phyloP scores from a whole-genome alignment of 2,113 vertebrate species.

The Chaetura pelagica region DNA sequence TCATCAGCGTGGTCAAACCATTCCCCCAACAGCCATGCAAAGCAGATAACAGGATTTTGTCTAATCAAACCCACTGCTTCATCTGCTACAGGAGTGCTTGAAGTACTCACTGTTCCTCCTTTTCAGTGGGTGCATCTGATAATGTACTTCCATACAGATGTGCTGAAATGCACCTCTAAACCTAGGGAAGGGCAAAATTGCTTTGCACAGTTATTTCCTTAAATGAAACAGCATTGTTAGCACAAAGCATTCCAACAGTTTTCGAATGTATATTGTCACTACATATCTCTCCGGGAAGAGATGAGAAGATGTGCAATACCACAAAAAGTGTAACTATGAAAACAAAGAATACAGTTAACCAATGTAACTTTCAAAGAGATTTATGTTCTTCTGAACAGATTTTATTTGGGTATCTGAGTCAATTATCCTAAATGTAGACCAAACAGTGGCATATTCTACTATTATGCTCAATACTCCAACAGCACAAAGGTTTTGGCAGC shows the following conservation, averaged over 20 bases:
- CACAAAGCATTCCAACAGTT: neutral
- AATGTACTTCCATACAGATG: neutral
- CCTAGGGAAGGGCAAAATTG: neutral
- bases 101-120: fast-evolving
- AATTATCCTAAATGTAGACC: neutral
- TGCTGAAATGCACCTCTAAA: neutral
- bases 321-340: neutral
- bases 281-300: neutral
- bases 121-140: neutral
- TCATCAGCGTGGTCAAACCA: neutral
- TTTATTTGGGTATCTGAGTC: neutral
- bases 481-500: slow-evolving; percentile 23
- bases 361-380: neutral
- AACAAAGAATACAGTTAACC: neutral
- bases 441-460: neutral
- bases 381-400: neutral
- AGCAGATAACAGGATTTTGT: neutral
- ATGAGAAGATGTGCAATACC: neutral
- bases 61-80: neutral
- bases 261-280: neutral
- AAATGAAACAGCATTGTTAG: neutral
- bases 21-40: neutral
- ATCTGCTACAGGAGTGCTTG: neutral
- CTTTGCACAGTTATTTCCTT: neutral
- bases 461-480: neutral